Conservation (phyloP, 1,140 invertebrate species). For the Drosophila lowei region DNA sequence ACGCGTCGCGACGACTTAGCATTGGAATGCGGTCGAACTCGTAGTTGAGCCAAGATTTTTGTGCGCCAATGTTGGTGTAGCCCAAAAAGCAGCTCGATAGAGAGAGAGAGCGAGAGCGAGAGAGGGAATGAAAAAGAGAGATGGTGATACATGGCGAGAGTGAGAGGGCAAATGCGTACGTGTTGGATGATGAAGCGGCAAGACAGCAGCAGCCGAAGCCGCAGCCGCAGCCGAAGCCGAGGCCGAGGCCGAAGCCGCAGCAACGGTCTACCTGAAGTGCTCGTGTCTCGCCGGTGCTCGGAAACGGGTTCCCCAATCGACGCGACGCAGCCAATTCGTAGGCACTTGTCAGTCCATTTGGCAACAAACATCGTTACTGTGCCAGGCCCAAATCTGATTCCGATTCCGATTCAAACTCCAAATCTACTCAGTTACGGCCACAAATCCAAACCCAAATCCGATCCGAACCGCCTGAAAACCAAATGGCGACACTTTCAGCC, state of each 20-base stretch:
- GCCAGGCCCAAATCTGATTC: slow-evolving; percentile 25
- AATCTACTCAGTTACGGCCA: not conserved
- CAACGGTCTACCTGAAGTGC: slow-evolving; percentile 1
- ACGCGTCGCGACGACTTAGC: slow-evolving; percentile 72
- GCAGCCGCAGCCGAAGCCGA: not conserved
- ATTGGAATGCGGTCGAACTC: slow-evolving; percentile 78
- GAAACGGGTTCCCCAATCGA: slow-evolving; percentile 46
- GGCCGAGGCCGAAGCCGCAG: not conserved
- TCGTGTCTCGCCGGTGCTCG: not conserved
- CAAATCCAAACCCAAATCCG: slow-evolving; percentile 34
- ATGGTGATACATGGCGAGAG: no score
- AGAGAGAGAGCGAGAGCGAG: slow-evolving; percentile 11
- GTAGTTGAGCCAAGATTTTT: slow-evolving; percentile 67
- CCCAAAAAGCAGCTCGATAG: slow-evolving; percentile 17
- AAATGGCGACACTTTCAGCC: not conserved
- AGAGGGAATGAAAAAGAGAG: slow-evolving; percentile 1
- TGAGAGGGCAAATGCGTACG: slow-evolving; percentile 24
- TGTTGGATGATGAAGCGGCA: slow-evolving; percentile 28
- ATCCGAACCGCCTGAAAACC: no score
- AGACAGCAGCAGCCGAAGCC: slow-evolving; percentile 1
- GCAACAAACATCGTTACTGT: slow-evolving; percentile 35
- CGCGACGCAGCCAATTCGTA: slow-evolving; percentile 38
- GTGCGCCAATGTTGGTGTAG: slow-evolving; percentile 29
- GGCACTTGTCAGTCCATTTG: slow-evolving; percentile 37
- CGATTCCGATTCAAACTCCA: slow-evolving; percentile 8